A percentile compares a stretch with the other conserved stretches of the same genome.
Evolutionary conservation across 2,113 vertebrate species (phyloP).

Genomic region (Raja brachyura): DNA sequence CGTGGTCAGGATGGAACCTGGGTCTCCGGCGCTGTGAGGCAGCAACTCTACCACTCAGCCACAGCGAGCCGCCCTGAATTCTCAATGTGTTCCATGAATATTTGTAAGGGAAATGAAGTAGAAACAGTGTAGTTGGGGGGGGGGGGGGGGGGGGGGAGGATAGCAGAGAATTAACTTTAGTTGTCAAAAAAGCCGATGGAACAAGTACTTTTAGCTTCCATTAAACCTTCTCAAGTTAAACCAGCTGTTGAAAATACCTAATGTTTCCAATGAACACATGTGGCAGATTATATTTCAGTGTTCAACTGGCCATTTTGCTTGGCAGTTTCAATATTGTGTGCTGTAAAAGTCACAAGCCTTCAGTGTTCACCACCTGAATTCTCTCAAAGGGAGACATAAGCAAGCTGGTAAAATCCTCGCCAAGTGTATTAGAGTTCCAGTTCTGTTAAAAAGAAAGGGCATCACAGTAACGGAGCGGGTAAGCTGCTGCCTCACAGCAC

Average conservation of each 20-base stretch:
- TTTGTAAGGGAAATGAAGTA: not conserved
- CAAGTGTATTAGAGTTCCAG: too few species aligned
- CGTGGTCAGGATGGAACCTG: too few species aligned
- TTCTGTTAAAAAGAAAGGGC: not conserved
- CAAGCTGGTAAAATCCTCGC: too few species aligned
- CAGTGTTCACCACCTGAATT: not conserved
- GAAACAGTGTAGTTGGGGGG: too few species aligned
- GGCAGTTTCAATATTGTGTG: not conserved
- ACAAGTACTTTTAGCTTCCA: not conserved
- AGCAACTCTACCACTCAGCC: too few species aligned
- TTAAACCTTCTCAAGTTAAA: not conserved
- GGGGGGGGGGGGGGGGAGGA: not conserved
- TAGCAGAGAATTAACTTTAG: too few species aligned
- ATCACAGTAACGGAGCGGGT: too few species aligned
- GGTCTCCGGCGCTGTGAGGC: too few species aligned
- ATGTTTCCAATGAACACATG: not conserved
- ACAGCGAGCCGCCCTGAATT: too few species aligned
- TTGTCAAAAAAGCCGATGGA: too few species aligned
- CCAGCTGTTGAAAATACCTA: not conserved
- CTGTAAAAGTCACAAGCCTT: not conserved
- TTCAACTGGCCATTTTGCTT: not conserved
- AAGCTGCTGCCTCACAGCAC: too few species aligned
- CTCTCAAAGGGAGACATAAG: not conserved
- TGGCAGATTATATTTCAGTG: not conserved
- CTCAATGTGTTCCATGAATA: too few species aligned